These are phyloP conservation scores for Nephrotoma flavescens DNA, from an alignment of 2,888 invertebrate genomes.

Conservation along the genomic window DNA sequence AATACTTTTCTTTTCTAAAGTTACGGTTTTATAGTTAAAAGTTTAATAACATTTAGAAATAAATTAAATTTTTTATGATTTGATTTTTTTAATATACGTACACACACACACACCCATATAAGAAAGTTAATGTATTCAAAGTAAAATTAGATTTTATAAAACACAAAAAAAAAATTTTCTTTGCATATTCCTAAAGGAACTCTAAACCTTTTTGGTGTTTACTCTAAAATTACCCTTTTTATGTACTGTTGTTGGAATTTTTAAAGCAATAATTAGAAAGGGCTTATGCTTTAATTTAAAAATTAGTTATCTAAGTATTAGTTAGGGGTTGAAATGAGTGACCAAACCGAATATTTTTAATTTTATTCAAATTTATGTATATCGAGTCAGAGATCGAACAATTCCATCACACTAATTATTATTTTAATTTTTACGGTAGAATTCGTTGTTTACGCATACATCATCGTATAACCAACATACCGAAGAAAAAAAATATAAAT, in stretches of 20 bases:
- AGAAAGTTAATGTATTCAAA: background rate
- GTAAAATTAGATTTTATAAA: background rate
- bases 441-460: background rate
- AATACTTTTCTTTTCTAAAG: background rate
- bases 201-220: background rate
- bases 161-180: background rate
- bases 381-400: no score
- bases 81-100: background rate
- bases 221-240: background rate
- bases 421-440: background rate
- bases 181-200: background rate
- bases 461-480: background rate
- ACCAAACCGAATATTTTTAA: background rate
- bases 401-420: background rate
- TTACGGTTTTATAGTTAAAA: background rate
- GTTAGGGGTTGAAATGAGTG: background rate
- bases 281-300: background rate
- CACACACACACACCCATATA: background rate
- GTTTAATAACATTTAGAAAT: background rate
- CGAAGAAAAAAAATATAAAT: background rate
- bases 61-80: background rate
- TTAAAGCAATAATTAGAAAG: background rate
- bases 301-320: background rate
- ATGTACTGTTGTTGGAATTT: background rate
- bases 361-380: background rate